Conservation (phyloP, 64 coral and sea anemone genomes). For the Montipora cactus region DNA sequence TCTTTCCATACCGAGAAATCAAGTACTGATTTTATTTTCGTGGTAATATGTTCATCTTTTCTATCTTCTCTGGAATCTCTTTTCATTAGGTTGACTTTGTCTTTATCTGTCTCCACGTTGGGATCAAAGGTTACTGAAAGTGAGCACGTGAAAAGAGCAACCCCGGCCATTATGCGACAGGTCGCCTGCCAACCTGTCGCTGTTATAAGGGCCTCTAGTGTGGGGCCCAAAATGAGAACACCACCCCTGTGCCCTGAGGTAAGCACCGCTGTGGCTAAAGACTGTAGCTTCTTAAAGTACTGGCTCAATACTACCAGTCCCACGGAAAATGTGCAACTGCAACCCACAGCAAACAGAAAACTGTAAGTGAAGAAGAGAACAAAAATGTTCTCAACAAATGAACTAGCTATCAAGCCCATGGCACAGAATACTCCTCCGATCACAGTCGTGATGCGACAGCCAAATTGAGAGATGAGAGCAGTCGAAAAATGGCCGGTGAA, state of each 20-base stretch:
- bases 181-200: conserved; percentile 46
- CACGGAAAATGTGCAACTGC: conserved; percentile 40
- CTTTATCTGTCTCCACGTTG: conserved; percentile 1
- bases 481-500: conserved; percentile 46
- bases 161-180: conserved; percentile 48
- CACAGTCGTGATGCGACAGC: conserved; percentile 63
- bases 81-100: neutral
- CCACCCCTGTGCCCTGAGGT: conserved; percentile 45
- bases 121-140: conserved; percentile 55
- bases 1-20: conserved; percentile 62
- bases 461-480: conserved; percentile 36
- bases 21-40: neutral
- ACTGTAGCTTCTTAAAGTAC: conserved; percentile 57
- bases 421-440: conserved; percentile 43
- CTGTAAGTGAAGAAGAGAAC: conserved; percentile 64
- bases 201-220: conserved; percentile 40
- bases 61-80: neutral
- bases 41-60: neutral
- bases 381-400: conserved; percentile 44
- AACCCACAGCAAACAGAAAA: conserved; percentile 43
- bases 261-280: conserved; percentile 40
- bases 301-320: conserved; percentile 44
- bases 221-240: conserved; percentile 35
- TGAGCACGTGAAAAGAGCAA: conserved; percentile 3
- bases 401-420: conserved; percentile 17